phyloP scores from a whole-genome alignment of 2,113 vertebrate species.

The Arizona elegans region DNA sequence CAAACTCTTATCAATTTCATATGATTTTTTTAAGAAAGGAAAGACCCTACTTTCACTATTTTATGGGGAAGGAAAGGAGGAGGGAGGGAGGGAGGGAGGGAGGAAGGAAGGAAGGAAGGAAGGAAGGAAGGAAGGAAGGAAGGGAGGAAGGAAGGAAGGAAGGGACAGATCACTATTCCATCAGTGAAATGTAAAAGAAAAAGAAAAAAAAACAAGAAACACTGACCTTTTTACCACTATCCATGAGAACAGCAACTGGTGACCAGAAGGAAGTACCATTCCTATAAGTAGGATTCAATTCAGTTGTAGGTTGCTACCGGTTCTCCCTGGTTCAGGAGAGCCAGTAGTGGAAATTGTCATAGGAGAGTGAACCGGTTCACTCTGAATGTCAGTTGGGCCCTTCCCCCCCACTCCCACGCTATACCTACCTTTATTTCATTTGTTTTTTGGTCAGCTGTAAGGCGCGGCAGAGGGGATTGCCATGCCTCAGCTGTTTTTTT shows the following conservation, averaged over 20 bases:
- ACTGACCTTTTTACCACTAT: background rate
- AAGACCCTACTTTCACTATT: background rate
- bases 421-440: too few relatives aligned
- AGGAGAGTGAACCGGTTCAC: too few relatives aligned
- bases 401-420: too few relatives aligned
- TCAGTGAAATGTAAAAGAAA: background rate
- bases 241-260: background rate
- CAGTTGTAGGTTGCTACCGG: too few relatives aligned
- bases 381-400: too few relatives aligned
- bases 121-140: too few relatives aligned
- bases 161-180: background rate
- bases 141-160: background rate
- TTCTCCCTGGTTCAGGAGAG: too few relatives aligned
- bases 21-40: background rate
- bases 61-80: background rate
- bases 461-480: too few relatives aligned
- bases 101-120: background rate
- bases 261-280: background rate
- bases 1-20: background rate
- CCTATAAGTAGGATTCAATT: background rate
- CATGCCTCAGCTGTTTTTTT: too few relatives aligned
- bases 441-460: too few relatives aligned
- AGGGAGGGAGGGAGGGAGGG: too few relatives aligned
- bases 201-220: background rate
- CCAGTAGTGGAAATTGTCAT: too few relatives aligned